Evolutionary conservation across 2,888 invertebrate species (phyloP).

Genomic region (Synergus japonicus): DNA sequence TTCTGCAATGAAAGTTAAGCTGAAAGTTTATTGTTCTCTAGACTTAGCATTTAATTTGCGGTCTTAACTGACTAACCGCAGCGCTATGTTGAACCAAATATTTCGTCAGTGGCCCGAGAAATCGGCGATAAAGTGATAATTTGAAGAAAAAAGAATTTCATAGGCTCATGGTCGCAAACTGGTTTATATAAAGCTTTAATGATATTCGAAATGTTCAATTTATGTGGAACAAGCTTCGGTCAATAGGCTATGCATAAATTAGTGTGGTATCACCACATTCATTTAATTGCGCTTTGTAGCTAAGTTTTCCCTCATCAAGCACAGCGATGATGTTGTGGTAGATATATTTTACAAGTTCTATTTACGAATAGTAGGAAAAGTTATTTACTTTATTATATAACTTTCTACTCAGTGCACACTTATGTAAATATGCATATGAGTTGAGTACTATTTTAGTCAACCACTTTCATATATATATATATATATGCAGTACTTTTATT

Average conservation of each 20-base stretch:
- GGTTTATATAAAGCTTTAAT: not conserved
- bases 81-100: not conserved
- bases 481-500: not conserved
- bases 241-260: constrained; percentile 2
- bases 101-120: not conserved
- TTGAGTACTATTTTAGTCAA: not conserved
- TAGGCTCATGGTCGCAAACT: not conserved
- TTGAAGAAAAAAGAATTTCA: not conserved
- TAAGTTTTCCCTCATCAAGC: not conserved
- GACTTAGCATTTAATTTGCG: not conserved
- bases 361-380: not conserved
- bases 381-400: not conserved
- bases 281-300: not conserved
- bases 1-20: not conserved
- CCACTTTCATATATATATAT: not conserved
- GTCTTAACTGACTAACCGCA: not conserved
- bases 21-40: not conserved
- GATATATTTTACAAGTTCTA: not conserved
- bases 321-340: not conserved
- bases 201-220: constrained; percentile 8
- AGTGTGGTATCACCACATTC: not conserved
- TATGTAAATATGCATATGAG: not conserved
- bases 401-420: not conserved
- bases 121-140: not conserved
- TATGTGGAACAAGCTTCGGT: not conserved